These are phyloP conservation scores for Lophura nycthemera DNA, from an alignment of 2,113 vertebrate genomes.

Conservation along the genomic window DNA sequence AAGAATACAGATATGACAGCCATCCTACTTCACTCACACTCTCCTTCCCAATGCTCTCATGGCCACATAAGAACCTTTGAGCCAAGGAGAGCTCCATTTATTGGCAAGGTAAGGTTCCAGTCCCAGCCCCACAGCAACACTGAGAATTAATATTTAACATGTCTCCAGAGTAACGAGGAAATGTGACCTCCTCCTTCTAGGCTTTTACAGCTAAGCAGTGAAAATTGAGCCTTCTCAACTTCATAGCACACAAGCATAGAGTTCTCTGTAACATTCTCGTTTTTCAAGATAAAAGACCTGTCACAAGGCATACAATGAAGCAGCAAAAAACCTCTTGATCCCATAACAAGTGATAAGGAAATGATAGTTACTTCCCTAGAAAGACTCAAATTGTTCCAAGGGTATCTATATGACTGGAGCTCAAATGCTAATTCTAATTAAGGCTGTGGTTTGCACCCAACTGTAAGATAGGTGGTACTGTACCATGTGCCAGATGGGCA, in stretches of 20 bases:
- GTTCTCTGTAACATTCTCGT: not conserved
- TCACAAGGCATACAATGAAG: not conserved
- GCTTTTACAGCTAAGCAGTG: not conserved
- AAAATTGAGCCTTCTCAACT: not conserved
- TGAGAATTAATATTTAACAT: not conserved
- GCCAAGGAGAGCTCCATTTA: not conserved
- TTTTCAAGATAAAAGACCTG: not conserved
- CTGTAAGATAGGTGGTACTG: not conserved
- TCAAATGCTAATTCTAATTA: not conserved
- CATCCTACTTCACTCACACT: accelerated
- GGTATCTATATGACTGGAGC: not conserved
- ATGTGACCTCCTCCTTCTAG: not conserved
- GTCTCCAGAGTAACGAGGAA: not conserved
- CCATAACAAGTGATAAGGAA: not conserved
- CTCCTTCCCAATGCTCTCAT: not conserved
- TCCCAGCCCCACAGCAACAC: not conserved
- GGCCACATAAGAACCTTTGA: not conserved
- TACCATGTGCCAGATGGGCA: not conserved
- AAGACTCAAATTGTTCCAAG: not conserved
- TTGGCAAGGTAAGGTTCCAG: not conserved
- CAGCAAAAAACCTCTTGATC: not conserved
- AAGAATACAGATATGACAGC: not conserved
- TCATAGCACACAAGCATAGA: not conserved
- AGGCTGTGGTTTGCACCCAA: slow-evolving; percentile 34
- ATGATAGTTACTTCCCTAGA: not conserved